These are phyloP conservation scores for Nannoperca obscura DNA, from an alignment of 2,797 vertebrate genomes.

Conservation along the genomic window DNA sequence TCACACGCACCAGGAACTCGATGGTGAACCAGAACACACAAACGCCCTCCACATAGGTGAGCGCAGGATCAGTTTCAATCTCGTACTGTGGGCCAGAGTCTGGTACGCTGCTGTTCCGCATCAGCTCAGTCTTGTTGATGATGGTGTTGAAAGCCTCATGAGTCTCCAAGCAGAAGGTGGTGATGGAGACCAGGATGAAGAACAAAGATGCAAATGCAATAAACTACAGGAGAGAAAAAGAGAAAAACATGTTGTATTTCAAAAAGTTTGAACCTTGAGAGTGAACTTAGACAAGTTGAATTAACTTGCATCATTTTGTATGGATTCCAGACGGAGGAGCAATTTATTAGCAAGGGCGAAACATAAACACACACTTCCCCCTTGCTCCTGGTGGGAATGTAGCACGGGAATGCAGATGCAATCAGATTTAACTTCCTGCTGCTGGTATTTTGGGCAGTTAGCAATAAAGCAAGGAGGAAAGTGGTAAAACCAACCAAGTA, in stretches of 20 bases:
- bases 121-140: slow-evolving; percentile 94
- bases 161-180: slow-evolving; percentile 98
- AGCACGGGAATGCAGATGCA: slow-evolving; percentile 38
- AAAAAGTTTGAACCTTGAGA: slow-evolving; percentile 5
- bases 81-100: slow-evolving; percentile 91
- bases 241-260: slow-evolving; percentile 19
- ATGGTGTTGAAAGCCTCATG: slow-evolving; percentile 98
- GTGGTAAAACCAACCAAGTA: neutral
- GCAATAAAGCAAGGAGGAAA: slow-evolving; percentile 1
- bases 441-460: slow-evolving; percentile 13
- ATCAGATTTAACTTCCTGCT: slow-evolving; percentile 35
- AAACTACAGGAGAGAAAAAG: slow-evolving; percentile 87
- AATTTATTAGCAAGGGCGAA: slow-evolving; percentile 68
- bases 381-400: slow-evolving; percentile 36
- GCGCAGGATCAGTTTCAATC: slow-evolving; percentile 95
- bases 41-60: slow-evolving; percentile 96
- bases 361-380: slow-evolving; percentile 51
- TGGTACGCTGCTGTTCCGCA: slow-evolving; percentile 84
- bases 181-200: slow-evolving; percentile 99
- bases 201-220: slow-evolving; percentile 97
- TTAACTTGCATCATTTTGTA: slow-evolving; percentile 65
- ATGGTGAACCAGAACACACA: slow-evolving; percentile 99
- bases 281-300: slow-evolving; percentile 55
- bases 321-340: slow-evolving; percentile 49
- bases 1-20: slow-evolving; percentile 96